phyloP scores from a whole-genome alignment of 2,113 vertebrate species.

The Dicrurus megarhynchus region DNA sequence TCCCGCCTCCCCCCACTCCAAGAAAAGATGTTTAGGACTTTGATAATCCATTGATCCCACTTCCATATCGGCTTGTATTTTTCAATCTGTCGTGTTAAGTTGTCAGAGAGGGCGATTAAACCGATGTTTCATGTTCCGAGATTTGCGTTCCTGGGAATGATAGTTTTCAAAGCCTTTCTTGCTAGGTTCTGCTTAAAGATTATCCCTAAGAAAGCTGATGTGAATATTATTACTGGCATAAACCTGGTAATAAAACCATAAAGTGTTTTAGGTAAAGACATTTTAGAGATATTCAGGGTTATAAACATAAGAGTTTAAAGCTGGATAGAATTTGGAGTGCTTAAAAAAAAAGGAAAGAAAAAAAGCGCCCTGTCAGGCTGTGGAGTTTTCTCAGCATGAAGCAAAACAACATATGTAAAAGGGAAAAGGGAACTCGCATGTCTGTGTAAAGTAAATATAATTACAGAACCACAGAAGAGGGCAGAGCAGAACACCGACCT shows the following conservation, averaged over 20 bases:
- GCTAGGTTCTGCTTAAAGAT: conserved; percentile 74
- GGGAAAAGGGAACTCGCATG: conserved; percentile 5
- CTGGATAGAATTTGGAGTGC: conserved; percentile 71
- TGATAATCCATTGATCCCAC: conserved; percentile 86
- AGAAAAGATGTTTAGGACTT: conserved; percentile 78
- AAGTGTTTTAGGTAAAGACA: conserved; percentile 77
- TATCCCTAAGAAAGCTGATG: conserved; percentile 77
- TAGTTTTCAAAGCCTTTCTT: conserved; percentile 76
- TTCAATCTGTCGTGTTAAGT: conserved; percentile 78
- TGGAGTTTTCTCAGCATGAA: conserved; percentile 67
- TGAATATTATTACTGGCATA: conserved; percentile 72
- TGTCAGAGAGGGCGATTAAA: conserved; percentile 80
- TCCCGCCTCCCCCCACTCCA: conserved; percentile 19
- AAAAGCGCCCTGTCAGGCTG: conserved; percentile 60
- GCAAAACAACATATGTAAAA: conserved; percentile 75
- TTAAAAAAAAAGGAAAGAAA: neutral
- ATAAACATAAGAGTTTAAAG: conserved; percentile 76
- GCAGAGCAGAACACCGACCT: conserved; percentile 2
- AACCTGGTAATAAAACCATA: conserved; percentile 75
- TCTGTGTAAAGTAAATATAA: conserved; percentile 71
- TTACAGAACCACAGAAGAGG: conserved; percentile 40
- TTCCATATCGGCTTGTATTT: conserved; percentile 78
- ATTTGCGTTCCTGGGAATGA: conserved; percentile 75
- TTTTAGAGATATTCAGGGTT: conserved; percentile 73
- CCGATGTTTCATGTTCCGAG: conserved; percentile 74